Conservation (phyloP, 1,140 invertebrate species). For the Thalassaphorura encarpata region DNA sequence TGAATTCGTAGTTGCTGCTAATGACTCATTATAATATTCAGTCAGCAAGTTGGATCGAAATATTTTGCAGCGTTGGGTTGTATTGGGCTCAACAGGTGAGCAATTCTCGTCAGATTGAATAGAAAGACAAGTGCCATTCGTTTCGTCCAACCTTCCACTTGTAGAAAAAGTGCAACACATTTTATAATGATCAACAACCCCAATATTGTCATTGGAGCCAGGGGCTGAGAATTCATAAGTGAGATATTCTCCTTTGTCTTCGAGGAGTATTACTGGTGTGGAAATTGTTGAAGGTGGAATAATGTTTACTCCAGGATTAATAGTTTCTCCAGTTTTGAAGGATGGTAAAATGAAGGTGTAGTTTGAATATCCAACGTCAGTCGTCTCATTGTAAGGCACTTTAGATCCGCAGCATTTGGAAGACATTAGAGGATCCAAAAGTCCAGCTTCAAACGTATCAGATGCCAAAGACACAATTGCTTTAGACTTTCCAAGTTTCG, state of each 20-base stretch:
- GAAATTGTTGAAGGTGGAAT: slow-evolving; percentile 18
- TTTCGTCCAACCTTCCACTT: not conserved
- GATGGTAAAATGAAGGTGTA: slow-evolving; percentile 8
- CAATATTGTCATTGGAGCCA: not conserved
- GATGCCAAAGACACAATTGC: not conserved
- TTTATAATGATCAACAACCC: slow-evolving; percentile 8
- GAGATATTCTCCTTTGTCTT: not conserved
- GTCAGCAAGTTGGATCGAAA: not conserved
- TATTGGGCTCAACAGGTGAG: not conserved
- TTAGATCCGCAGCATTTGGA: slow-evolving; percentile 17
- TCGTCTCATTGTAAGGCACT: not conserved
- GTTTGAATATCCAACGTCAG: not conserved
- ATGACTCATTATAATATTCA: not conserved
- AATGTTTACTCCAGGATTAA: not conserved
- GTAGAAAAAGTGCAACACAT: slow-evolving; percentile 9
- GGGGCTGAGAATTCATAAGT: slow-evolving; percentile 9
- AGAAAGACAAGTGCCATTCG: not conserved
- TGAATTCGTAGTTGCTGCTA: not conserved
- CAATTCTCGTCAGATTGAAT: not conserved
- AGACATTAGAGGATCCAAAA: not conserved
- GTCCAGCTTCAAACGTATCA: not conserved
- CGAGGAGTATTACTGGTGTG: not conserved
- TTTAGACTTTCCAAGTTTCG: not conserved
- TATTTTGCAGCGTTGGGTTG: not conserved
- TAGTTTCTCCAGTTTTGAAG: slow-evolving; percentile 13